These are phyloP conservation scores for Bhutanitis thaidina DNA, from an alignment of 2,888 invertebrate species.

Conservation along the genomic window DNA sequence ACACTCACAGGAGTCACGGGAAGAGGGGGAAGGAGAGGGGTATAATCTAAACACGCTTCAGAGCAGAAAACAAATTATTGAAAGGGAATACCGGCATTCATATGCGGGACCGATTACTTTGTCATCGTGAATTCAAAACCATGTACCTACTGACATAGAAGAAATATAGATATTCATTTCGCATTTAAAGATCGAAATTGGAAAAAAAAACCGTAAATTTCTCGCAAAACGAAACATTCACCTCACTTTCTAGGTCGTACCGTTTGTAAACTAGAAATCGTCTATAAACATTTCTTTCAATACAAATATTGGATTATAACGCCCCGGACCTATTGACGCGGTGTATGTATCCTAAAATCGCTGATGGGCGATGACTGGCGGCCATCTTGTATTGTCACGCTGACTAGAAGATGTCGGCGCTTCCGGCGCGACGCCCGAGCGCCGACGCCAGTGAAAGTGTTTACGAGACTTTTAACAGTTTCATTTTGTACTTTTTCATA, in stretches of 20 bases:
- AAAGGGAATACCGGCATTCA: too few relatives aligned
- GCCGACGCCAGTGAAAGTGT: slow-evolving; percentile 9
- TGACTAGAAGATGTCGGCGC: slow-evolving; percentile 24
- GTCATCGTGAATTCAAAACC: too few relatives aligned
- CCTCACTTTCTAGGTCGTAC: not conserved
- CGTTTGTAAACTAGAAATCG: not conserved
- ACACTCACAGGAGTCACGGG: too few relatives aligned
- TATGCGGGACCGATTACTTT: too few relatives aligned
- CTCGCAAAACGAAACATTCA: too few relatives aligned
- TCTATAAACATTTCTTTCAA: not conserved
- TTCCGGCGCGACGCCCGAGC: not conserved
- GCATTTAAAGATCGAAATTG: too few relatives aligned
- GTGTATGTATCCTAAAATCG: slow-evolving; percentile 15
- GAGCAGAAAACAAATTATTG: too few relatives aligned
- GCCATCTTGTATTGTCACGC: slow-evolving; percentile 36
- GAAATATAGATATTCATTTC: too few relatives aligned
- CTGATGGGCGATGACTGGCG: slow-evolving; percentile 33
- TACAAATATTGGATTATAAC: slow-evolving; percentile 1
- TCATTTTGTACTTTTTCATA: not conserved
- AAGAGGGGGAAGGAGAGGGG: too few relatives aligned
- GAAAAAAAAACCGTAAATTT: too few relatives aligned
- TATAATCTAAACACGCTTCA: too few relatives aligned
- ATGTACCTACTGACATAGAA: too few relatives aligned
- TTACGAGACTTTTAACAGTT: not conserved
- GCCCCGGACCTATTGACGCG: not conserved